These are phyloP conservation scores for Lycaon pictus DNA, from an alignment of 2,113 vertebrate species.

Conservation along the genomic window DNA sequence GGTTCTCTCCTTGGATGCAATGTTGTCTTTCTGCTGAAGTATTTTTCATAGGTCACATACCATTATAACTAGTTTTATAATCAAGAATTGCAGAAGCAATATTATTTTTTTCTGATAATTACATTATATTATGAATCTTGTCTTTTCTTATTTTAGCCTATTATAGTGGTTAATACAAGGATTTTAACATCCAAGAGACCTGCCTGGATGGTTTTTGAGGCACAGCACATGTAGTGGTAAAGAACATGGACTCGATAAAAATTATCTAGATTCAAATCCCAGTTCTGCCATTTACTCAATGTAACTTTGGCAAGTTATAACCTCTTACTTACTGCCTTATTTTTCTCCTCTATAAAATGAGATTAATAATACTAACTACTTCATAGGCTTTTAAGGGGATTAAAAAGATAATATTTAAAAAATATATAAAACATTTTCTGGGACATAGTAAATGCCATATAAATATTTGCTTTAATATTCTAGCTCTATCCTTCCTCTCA, in stretches of 20 bases:
- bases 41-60: not conserved
- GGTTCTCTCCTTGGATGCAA: not conserved
- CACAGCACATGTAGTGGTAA: not conserved
- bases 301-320: not conserved
- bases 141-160: not conserved
- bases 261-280: not conserved
- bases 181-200: not conserved
- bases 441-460: not conserved
- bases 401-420: slow-evolving; percentile 24
- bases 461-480: slow-evolving; percentile 21
- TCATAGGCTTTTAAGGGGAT: not conserved
- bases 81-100: not conserved
- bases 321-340: not conserved
- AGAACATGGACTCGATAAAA: not conserved
- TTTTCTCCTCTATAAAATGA: slow-evolving; percentile 17
- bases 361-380: not conserved
- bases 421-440: not conserved
- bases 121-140: not conserved
- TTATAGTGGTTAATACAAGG: not conserved
- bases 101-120: not conserved
- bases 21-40: not conserved
- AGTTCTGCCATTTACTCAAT: not conserved
- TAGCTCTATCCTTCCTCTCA: not conserved
- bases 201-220: not conserved
- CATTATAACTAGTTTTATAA: not conserved